phyloP scores from a whole-genome alignment of 1,140 invertebrate genomes.

The Dendrolimus punctatus region DNA sequence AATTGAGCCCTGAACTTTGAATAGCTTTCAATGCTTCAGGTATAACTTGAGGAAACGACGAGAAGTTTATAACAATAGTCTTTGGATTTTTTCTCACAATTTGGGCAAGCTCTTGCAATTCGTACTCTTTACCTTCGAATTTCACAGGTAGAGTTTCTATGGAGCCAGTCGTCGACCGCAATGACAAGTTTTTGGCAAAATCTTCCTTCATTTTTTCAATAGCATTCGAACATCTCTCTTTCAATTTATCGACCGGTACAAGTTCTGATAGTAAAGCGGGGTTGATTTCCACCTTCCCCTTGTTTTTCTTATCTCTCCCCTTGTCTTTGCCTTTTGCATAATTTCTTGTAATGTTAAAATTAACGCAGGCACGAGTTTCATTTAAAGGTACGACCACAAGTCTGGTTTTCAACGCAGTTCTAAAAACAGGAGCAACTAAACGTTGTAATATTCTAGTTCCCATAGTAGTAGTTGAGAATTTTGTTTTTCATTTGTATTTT shows the following conservation, averaged over 20 bases:
- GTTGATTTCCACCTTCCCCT: constrained; percentile 80
- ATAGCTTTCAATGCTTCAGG: constrained; percentile 84
- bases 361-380: constrained; percentile 22
- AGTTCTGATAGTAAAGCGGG: constrained; percentile 79
- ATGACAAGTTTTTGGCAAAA: constrained; percentile 83
- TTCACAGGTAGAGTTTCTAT: constrained; percentile 84
- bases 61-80: constrained; percentile 86
- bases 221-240: constrained; percentile 75
- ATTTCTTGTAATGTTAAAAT: constrained; percentile 30
- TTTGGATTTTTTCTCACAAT: constrained; percentile 90
- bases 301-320: constrained; percentile 76
- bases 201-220: constrained; percentile 84
- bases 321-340: constrained; percentile 74
- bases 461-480: constrained; percentile 17
- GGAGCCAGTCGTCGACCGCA: constrained; percentile 81
- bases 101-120: constrained; percentile 91
- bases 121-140: constrained; percentile 86
- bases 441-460: constrained; percentile 38
- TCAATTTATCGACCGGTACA: constrained; percentile 80
- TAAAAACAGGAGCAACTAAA: constrained; percentile 25
- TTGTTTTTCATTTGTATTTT: not conserved
- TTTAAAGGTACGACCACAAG: constrained; percentile 20
- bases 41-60: constrained; percentile 87
- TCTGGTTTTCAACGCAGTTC: constrained; percentile 27
- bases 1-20: constrained; percentile 86